These are phyloP conservation scores for Orius laevigatus DNA, from an alignment of 1,140 invertebrate genomes.

Conservation along the genomic window DNA sequence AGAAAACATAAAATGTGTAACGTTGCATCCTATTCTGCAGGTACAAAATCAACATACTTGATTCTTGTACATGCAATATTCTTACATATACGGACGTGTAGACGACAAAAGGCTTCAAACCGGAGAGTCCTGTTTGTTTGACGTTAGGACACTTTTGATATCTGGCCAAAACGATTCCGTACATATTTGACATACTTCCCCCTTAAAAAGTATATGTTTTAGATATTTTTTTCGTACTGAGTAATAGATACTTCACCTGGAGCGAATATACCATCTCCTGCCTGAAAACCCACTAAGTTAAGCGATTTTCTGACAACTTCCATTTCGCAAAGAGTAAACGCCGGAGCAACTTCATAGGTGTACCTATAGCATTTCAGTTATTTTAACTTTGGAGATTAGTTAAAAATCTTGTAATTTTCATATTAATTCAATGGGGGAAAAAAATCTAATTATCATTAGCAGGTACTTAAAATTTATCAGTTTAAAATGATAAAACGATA, in stretches of 20 bases:
- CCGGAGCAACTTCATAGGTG: conserved; percentile 62
- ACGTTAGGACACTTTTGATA: conserved; percentile 52
- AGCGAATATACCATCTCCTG: conserved; percentile 53
- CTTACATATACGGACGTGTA: conserved; percentile 62
- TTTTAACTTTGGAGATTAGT: no score
- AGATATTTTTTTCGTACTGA: background rate
- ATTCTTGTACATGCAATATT: conserved; percentile 8
- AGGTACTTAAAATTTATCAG: no score
- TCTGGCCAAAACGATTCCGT: conserved; percentile 63
- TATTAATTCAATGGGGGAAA: no score
- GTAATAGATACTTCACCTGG: conserved; percentile 28
- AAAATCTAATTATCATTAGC: no score
- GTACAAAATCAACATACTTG: background rate
- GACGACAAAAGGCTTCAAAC: conserved; percentile 39
- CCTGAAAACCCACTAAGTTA: conserved; percentile 46
- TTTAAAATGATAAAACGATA: no score
- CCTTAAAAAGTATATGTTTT: conserved; percentile 28
- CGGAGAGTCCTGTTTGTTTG: conserved; percentile 49
- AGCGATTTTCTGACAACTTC: conserved; percentile 43
- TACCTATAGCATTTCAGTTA: conserved; percentile 32
- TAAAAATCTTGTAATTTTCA: no score
- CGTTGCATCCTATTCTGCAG: background rate
- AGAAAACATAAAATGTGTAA: background rate
- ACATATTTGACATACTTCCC: conserved; percentile 77
- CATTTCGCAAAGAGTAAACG: conserved; percentile 51